Base-by-base conservation (phyloP, 2,113 vertebrate genomes). In the Mirza zaza region DNA sequence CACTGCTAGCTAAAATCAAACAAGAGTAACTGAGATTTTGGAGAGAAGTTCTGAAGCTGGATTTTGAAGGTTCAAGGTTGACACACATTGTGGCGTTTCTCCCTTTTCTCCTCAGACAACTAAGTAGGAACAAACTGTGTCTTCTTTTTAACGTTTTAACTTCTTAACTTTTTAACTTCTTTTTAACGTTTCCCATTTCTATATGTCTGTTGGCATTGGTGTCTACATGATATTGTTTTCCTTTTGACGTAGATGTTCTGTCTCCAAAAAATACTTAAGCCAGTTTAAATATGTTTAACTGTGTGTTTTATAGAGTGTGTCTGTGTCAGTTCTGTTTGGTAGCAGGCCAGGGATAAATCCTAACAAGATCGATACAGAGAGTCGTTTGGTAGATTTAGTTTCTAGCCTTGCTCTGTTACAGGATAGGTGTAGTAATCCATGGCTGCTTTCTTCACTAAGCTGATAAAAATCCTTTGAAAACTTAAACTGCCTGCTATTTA, bases 381-480 rank as follows among this genome's bases (percentile, higher is more conserved):
- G 4, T 77, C 85, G 0, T 71, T 79, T 5, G 90, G 89, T 73
- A 83, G 95, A 91, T 77, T 92, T 36, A 79, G 95, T 36, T 42
- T 50, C 84, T 13, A 3, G 91, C 67, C 68, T 6, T 5, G 80
- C 87, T 55, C 55, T 36, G 70, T 27, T 75, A 13, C 10, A 42
- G 50, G 82, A 23, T 12, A 57, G 73, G 48, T 59, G 86, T 42
- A 29, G 34, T 81, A 67, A 77, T 39, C 96, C 12, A 1, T 6
- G 55, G 65, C 73, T 50, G 84, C 61, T 75, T 55, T 85, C 34
- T 96, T 32, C 0, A 32, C 90, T 71, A 94, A 32, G 23, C 94
- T 95, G 96, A 91, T 91, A 87, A 89, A 97, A 92, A 79, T 89
- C 85, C 96, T 83, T 20, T 6, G 86, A 73, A 85, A 96, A 96